phyloP scores from a whole-genome alignment of 2,113 vertebrate genomes.

The Promerops cafer region DNA sequence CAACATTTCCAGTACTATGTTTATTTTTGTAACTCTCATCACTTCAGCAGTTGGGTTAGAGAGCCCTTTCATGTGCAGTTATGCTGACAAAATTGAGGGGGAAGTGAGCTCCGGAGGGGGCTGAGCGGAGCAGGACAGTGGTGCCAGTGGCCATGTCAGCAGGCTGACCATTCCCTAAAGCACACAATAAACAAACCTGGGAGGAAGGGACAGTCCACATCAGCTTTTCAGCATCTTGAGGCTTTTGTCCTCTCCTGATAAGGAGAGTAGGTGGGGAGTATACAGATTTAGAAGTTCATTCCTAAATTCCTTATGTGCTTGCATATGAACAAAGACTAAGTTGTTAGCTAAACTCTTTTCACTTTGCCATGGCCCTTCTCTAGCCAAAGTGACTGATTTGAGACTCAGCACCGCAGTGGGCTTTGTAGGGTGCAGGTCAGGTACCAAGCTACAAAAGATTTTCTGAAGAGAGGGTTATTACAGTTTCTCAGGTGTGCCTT shows the following conservation, averaged over 20 bases:
- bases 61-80: slow-evolving; percentile 33
- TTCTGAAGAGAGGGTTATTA: neutral
- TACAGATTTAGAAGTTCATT: neutral
- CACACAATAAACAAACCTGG: neutral
- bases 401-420: neutral
- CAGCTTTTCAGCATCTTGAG: neutral
- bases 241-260: neutral
- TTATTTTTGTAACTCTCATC: slow-evolving; percentile 56
- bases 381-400: neutral
- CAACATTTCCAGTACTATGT: slow-evolving; percentile 1
- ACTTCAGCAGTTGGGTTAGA: slow-evolving; percentile 28
- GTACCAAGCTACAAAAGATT: neutral
- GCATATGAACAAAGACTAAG: neutral
- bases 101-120: neutral
- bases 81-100: slow-evolving; percentile 26
- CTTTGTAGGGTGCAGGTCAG: neutral
- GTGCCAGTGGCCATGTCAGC: neutral
- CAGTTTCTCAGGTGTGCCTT: neutral
- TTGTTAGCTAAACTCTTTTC: neutral
- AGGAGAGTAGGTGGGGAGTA: neutral
- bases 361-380: neutral
- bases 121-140: neutral
- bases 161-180: neutral
- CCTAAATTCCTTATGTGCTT: neutral
- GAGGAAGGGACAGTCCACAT: neutral